phyloP scores from a whole-genome alignment of 2,113 vertebrate genomes.

The Gymnogyps californianus region DNA sequence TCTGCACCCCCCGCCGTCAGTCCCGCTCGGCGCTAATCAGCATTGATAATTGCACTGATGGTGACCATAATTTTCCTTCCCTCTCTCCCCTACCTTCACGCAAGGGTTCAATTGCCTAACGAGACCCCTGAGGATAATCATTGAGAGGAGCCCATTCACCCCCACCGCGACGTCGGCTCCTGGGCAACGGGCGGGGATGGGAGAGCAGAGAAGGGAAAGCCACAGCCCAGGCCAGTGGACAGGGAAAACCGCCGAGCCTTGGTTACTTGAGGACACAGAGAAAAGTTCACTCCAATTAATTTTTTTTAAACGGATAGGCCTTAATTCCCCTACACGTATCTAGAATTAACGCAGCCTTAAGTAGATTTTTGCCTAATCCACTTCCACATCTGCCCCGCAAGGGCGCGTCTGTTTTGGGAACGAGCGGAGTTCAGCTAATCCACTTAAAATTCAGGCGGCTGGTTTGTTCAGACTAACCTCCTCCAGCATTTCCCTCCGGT shows the following conservation, averaged over 20 bases:
- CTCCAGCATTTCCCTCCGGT: neutral
- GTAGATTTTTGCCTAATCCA: constrained; percentile 49
- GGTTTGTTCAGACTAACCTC: neutral
- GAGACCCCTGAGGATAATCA: constrained; percentile 20
- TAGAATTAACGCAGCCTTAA: constrained; percentile 4
- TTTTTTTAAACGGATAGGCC: constrained; percentile 1
- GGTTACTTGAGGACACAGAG: neutral
- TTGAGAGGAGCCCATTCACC: neutral
- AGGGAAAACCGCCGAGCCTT: neutral
- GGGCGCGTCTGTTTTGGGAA: neutral
- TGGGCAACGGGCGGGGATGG: rapidly evolving
- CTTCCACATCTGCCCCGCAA: neutral
- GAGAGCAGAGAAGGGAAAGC: neutral
- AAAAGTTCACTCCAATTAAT: constrained; percentile 16
- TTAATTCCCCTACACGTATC: constrained; percentile 13
- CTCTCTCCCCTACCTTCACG: constrained; percentile 23
- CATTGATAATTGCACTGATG: constrained; percentile 44
- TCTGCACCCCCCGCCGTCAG: neutral
- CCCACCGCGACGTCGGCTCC: neutral
- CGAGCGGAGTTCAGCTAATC: constrained; percentile 9
- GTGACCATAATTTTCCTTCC: constrained; percentile 28
- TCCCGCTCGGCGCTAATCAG: constrained; percentile 50
- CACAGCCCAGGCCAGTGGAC: neutral
- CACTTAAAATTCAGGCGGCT: neutral
- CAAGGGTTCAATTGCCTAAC: constrained; percentile 48